These are phyloP conservation scores for Theropithecus gelada DNA, from an alignment of 2,113 vertebrate genomes.

Conservation along the genomic window DNA sequence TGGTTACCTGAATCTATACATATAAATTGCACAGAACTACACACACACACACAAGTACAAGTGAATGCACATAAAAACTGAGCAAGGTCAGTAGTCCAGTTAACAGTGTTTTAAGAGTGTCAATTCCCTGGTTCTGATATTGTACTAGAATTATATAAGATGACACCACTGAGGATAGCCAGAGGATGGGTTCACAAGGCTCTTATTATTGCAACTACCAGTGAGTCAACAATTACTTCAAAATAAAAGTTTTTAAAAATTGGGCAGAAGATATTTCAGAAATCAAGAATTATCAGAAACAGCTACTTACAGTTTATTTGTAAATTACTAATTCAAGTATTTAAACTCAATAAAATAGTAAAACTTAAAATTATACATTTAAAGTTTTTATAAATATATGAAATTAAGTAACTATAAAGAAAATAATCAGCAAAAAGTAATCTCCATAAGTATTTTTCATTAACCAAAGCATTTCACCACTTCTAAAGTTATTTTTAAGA, in stretches of 20 bases:
- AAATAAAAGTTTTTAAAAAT: slow-evolving; percentile 16
- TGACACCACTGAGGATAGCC: background rate
- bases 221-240: background rate
- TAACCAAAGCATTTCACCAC: background rate
- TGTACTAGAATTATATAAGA: background rate
- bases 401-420: background rate
- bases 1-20: background rate
- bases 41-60: background rate
- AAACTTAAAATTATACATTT: background rate
- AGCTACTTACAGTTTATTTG: background rate
- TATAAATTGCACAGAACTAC: background rate
- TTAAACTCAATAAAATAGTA: background rate
- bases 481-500: background rate
- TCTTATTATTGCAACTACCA: background rate
- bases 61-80: background rate
- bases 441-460: background rate
- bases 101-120: background rate
- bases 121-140: background rate
- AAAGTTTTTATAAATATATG: background rate
- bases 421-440: background rate
- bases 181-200: background rate
- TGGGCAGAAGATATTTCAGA: background rate
- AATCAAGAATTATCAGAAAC: background rate
- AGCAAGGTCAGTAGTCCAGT: background rate
- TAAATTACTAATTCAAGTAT: slow-evolving; percentile 29